Evolutionary conservation across 2,113 vertebrate species (phyloP), one percentile per base, ranked within the genome.

Genomic region (Ochotona princeps): DNA sequence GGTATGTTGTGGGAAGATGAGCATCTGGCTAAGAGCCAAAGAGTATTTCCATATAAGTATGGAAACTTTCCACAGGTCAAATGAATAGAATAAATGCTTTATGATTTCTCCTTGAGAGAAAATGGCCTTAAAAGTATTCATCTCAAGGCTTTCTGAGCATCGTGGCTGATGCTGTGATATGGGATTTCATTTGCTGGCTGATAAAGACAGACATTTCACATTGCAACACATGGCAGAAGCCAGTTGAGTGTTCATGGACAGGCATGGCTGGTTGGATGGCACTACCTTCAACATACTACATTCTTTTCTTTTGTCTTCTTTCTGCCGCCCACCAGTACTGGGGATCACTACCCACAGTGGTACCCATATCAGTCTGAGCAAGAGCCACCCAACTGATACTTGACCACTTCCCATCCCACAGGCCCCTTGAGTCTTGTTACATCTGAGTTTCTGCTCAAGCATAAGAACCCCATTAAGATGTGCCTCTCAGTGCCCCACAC

Each of bases 1-100:
- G 69, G 67, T 44, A 76, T 17, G 30, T 32, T 73, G 79, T 61
- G 44, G 81, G 69, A 65, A 67, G 3, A 6, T 5, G 7, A 75
- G 8, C 54, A 13, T 79, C 20, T 95, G 89, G 83, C 2, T 72
- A 44, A 54, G 28, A 54, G 60, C 0, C 5, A 90, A 38, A 88
- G 60, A 61, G 85, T 44, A 30, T 95, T 89, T 89, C 96, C 78
- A 79, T 79, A 87, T 94, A 35, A 51, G 75, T 30, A 18, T 30
- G 69, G 85, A 80, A 66, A 67, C 61, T 75, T 90, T 95, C 38
- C 83, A 17, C 90, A 93, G 87, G 38, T 51, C 26, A 84, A 72
- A 87, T 13, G 18, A n/a, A 4, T 7, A 95, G 91, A 81, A 75
- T 21, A 80, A 91, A 82, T 73, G 1, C 91, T 94, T 92, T 89